Conservation (phyloP, 30 jellyfish, hydroid and myxozoan species). For the Euphysa ruthae region DNA sequence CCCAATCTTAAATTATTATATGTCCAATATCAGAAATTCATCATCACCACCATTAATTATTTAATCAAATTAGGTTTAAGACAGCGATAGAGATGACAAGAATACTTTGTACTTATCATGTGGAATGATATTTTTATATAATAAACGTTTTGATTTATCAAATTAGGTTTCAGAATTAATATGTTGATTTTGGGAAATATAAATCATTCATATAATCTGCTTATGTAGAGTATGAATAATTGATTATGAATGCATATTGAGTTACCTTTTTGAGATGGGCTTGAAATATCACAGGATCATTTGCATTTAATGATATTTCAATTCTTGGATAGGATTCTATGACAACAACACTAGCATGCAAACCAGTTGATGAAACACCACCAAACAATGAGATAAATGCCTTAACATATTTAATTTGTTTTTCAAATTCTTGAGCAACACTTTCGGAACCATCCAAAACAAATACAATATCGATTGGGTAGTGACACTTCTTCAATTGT, state of each 20-base stretch:
- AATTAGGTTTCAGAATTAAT: too few species aligned
- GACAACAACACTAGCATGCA: conserved; percentile 86
- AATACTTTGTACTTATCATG: too few species aligned
- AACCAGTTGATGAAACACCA: conserved; percentile 77
- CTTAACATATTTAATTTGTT: conserved; percentile 54
- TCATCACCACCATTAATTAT: too few species aligned
- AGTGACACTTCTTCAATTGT: conserved; percentile 32
- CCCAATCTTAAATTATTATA: too few species aligned
- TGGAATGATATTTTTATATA: background rate
- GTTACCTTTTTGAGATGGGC: background rate
- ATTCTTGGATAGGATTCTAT: conserved; percentile 60
- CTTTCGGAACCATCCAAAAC: conserved; percentile 96
- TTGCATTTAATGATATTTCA: conserved; percentile 36
- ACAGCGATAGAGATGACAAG: too few species aligned
- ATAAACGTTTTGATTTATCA: too few species aligned
- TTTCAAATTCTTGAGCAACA: conserved; percentile 57
- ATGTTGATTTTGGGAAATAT: too few species aligned
- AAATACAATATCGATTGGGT: conserved; percentile 70
- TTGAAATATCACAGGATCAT: background rate
- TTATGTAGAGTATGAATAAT: too few species aligned
- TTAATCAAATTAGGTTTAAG: too few species aligned
- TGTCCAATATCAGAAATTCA: too few species aligned
- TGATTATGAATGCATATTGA: too few species aligned
- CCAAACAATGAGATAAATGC: conserved; percentile 51
- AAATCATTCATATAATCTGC: too few species aligned